These are phyloP conservation scores for Hydropotes inermis DNA, from an alignment of 2,113 vertebrate species.

Conservation along the genomic window DNA sequence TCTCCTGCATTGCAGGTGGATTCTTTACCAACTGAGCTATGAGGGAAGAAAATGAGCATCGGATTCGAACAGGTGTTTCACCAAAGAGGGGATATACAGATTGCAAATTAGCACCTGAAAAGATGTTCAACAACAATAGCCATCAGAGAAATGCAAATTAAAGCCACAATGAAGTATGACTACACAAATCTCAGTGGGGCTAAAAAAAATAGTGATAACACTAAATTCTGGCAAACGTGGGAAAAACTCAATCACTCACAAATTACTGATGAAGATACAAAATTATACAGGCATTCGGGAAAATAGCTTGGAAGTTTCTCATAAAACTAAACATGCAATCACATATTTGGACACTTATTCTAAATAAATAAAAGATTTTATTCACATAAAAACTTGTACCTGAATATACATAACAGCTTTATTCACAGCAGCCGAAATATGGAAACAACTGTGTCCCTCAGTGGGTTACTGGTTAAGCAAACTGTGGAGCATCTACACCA, in stretches of 20 bases:
- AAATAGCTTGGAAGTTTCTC: not conserved
- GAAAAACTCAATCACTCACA: not conserved
- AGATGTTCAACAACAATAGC: not conserved
- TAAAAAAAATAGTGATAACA: not conserved
- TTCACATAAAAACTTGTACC: not conserved
- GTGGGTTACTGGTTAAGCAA: not conserved
- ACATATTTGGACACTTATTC: not conserved
- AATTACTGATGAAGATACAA: not conserved
- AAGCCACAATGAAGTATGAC: not conserved
- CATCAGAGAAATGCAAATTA: not conserved
- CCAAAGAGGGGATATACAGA: not conserved
- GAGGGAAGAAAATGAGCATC: rapidly evolving
- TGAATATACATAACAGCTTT: not conserved
- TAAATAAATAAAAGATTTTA: not conserved
- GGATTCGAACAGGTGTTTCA: rapidly evolving
- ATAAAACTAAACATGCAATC: not conserved
- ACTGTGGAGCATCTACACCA: not conserved
- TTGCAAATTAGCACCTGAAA: not conserved
- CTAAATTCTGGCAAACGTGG: not conserved
- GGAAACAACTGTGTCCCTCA: not conserved
- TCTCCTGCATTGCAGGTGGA: rapidly evolving
- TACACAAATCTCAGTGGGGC: not conserved
- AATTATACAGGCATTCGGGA: not conserved
- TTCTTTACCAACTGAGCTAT: not conserved
- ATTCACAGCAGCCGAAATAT: not conserved